These are phyloP conservation scores for Ochropleura leucogaster DNA, from an alignment of 2,888 invertebrate species.

Conservation along the genomic window DNA sequence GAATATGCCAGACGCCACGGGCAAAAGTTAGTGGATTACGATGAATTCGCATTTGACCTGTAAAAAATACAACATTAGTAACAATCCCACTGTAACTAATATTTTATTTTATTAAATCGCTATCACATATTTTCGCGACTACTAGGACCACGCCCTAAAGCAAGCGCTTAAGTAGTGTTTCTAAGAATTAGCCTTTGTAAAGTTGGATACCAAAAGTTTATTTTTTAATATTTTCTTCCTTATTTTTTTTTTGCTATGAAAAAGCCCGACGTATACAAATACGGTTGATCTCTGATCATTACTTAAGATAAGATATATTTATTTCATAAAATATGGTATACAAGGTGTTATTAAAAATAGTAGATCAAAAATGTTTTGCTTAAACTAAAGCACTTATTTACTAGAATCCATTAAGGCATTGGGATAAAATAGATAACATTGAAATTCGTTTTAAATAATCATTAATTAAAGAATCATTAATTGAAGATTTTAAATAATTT, in stretches of 20 bases:
- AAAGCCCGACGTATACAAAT: slow-evolving; percentile 5
- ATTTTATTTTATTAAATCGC: background rate
- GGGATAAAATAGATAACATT: too few species aligned
- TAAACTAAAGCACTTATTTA: too few species aligned
- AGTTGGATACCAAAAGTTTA: slow-evolving; percentile 48
- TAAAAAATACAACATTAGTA: too few species aligned
- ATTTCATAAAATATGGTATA: too few species aligned
- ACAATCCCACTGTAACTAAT: background rate
- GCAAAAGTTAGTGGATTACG: background rate
- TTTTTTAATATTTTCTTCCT: slow-evolving; percentile 32
- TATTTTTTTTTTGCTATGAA: slow-evolving; percentile 22
- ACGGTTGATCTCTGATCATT: slow-evolving; percentile 7
- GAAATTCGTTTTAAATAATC: too few species aligned
- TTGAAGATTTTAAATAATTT: too few species aligned
- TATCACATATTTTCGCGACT: background rate
- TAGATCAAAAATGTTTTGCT: too few species aligned
- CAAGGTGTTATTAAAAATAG: too few species aligned
- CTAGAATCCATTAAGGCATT: too few species aligned
- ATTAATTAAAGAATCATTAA: too few species aligned
- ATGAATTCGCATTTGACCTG: background rate
- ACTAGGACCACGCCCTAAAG: slow-evolving; percentile 24
- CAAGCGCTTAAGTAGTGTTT: slow-evolving; percentile 54
- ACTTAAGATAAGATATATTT: too few species aligned
- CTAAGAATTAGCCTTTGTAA: slow-evolving; percentile 56
- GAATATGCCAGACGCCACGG: background rate